Evolutionary conservation across 1,140 invertebrate genomes (phyloP).

Genomic region (Drosophila arizonae): DNA sequence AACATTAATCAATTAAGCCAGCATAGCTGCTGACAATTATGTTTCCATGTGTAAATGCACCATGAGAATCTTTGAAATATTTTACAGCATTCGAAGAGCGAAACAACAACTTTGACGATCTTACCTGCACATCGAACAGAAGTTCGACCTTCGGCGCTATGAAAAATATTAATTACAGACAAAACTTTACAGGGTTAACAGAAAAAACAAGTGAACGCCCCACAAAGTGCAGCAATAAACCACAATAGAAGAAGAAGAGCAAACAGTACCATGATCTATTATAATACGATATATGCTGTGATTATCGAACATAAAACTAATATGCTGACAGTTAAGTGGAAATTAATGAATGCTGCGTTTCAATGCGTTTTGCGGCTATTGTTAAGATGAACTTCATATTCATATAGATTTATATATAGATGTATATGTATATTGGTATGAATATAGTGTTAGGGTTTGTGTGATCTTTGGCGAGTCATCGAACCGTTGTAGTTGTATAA

Average conservation of each 20-base stretch:
- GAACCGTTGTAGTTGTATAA: constrained; percentile 38
- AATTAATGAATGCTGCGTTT: constrained; percentile 46
- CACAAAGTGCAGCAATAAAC: constrained; percentile 34
- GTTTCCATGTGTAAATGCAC: background rate
- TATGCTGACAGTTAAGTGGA: constrained; percentile 52
- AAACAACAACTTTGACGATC: no score
- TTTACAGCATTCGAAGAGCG: background rate
- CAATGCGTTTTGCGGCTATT: constrained; percentile 40
- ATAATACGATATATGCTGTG: constrained; percentile 42
- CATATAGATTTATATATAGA: background rate
- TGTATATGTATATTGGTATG: no score
- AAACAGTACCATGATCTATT: constrained; percentile 18
- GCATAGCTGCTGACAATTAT: constrained; percentile 2
- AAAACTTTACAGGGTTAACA: constrained; percentile 9
- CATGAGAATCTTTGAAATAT: background rate
- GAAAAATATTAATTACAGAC: constrained; percentile 19
- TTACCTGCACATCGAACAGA: constrained; percentile 7
- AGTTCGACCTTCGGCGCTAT: constrained; percentile 27
- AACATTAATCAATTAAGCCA: constrained; percentile 1
- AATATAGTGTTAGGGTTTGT: constrained; percentile 32
- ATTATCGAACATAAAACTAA: constrained; percentile 51
- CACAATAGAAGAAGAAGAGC: constrained; percentile 7
- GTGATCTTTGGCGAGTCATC: constrained; percentile 41
- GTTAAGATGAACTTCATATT: constrained; percentile 8
- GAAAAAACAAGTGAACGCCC: constrained; percentile 15